Evolutionary conservation across 30 jellyfish, hydroid and myxozoan species (phyloP).

Genomic region (Pseudorhiza aurosa): DNA sequence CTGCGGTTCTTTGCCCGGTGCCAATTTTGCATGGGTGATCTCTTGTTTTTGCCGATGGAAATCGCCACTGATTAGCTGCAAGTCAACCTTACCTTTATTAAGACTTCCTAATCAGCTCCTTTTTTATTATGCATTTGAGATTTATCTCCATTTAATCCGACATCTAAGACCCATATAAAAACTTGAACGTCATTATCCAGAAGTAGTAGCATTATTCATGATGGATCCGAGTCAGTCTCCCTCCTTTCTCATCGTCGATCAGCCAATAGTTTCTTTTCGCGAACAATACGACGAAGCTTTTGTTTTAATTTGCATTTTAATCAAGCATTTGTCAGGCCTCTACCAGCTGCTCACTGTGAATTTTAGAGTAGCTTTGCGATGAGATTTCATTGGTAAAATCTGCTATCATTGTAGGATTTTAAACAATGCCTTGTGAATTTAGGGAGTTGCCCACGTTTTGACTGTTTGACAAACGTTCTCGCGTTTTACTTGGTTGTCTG

Average conservation of each 20-base stretch:
- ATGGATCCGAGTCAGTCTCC: slow-evolving; percentile 4
- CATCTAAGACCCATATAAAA: slow-evolving; percentile 20
- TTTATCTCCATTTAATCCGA: slow-evolving; percentile 22
- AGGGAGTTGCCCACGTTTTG: slow-evolving; percentile 62
- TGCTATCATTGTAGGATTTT: slow-evolving; percentile 30
- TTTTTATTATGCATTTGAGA: slow-evolving; percentile 1
- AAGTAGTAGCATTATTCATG: slow-evolving; percentile 19
- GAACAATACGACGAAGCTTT: slow-evolving; percentile 39
- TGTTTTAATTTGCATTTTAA: slow-evolving; percentile 47
- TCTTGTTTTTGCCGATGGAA: no score
- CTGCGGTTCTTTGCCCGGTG: no score
- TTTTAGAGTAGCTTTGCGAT: slow-evolving; percentile 38
- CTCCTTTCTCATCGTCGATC: neutral
- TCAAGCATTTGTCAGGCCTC: slow-evolving; percentile 39
- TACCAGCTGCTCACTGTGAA: slow-evolving; percentile 53
- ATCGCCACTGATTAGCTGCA: neutral
- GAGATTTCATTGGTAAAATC: slow-evolving; percentile 37
- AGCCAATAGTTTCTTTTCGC: slow-evolving; percentile 26
- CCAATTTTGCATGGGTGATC: no score
- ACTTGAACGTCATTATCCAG: slow-evolving; percentile 9
- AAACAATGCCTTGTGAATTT: slow-evolving; percentile 36
- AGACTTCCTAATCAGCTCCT: neutral
- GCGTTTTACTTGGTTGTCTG: neutral
- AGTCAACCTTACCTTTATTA: neutral
- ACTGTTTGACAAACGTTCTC: neutral